These are phyloP conservation scores for Panulirus ornatus DNA, from an alignment of 1,140 invertebrate species.

Conservation along the genomic window DNA sequence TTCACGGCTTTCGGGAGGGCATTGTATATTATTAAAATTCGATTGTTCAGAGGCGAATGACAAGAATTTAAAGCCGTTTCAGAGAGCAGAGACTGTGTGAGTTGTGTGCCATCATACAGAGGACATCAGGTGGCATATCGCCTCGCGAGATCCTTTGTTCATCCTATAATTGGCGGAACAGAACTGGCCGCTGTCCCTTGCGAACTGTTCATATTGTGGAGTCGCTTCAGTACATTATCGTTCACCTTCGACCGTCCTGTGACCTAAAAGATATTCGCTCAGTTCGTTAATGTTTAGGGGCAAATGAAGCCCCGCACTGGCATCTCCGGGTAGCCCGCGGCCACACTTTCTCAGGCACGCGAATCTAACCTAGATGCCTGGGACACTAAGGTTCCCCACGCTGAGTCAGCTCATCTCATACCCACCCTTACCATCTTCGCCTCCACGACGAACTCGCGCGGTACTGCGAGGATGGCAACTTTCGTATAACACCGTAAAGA, in stretches of 20 bases:
- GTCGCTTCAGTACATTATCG: no score
- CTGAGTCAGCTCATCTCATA: background rate
- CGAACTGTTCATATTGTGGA: background rate
- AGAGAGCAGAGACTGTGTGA: no score
- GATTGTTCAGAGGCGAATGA: no score
- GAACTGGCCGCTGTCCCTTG: background rate
- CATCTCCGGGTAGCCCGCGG: slow-evolving; percentile 43
- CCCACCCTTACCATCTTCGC: slow-evolving; percentile 34
- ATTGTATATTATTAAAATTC: no score
- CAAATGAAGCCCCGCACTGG: slow-evolving; percentile 20
- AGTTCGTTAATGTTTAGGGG: slow-evolving; percentile 6
- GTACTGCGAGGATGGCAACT: slow-evolving; percentile 10
- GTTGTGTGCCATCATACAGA: background rate
- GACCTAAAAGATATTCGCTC: no score
- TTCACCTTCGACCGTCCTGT: no score
- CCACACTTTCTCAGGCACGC: slow-evolving; percentile 63
- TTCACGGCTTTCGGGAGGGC: no score
- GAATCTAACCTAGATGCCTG: slow-evolving; percentile 31
- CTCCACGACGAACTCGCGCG: background rate
- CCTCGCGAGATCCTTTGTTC: slow-evolving; percentile 59
- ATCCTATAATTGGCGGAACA: background rate
- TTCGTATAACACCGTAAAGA: background rate
- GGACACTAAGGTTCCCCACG: slow-evolving; percentile 27
- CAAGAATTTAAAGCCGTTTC: no score
- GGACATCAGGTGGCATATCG: slow-evolving; percentile 63